A percentile compares a stretch with the other conserved stretches of the same genome.
phyloP scores from a whole-genome alignment of 2,113 vertebrate species.

The Semnornis frantzii region DNA sequence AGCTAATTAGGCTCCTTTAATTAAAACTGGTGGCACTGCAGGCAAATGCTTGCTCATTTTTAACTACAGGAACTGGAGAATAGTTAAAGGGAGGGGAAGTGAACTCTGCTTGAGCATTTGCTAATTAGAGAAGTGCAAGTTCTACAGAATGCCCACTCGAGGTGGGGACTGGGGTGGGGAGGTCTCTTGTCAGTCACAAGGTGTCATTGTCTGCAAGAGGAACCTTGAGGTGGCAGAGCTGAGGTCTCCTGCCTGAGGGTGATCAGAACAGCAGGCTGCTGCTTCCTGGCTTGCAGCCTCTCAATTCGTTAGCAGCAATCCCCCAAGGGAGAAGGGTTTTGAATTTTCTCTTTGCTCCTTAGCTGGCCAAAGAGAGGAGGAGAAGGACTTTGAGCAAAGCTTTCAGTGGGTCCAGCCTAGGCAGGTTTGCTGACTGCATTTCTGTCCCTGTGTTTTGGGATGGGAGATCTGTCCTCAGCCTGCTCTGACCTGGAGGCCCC shows the following conservation, averaged over 20 bases:
- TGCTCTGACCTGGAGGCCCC: neutral
- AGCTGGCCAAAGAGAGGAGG: neutral
- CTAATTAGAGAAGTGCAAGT: constrained; percentile 47
- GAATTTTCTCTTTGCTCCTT: neutral
- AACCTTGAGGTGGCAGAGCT: constrained; percentile 36
- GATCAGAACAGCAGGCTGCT: neutral
- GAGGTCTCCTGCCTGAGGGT: neutral
- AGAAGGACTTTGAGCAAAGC: neutral
- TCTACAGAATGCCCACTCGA: neutral
- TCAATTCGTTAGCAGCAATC: neutral
- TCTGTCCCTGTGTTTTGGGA: neutral
- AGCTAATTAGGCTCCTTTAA: constrained; percentile 61
- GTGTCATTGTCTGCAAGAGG: constrained; percentile 23
- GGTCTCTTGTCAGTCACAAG: constrained; percentile 28
- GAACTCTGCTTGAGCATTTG: constrained; percentile 22
- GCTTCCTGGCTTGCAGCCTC: neutral
- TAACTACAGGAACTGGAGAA: constrained; percentile 48
- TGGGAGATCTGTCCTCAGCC: neutral
- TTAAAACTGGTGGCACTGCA: constrained; percentile 34
- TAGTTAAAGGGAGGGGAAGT: neutral
- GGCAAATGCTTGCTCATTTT: constrained; percentile 30
- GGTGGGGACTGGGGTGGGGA: constrained; percentile 16
- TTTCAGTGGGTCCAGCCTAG: neutral
- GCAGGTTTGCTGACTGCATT: neutral
- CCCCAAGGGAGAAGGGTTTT: neutral